Evolutionary conservation across 2,888 invertebrate genomes (phyloP).

Genomic region (Sarcophaga subvicina): DNA sequence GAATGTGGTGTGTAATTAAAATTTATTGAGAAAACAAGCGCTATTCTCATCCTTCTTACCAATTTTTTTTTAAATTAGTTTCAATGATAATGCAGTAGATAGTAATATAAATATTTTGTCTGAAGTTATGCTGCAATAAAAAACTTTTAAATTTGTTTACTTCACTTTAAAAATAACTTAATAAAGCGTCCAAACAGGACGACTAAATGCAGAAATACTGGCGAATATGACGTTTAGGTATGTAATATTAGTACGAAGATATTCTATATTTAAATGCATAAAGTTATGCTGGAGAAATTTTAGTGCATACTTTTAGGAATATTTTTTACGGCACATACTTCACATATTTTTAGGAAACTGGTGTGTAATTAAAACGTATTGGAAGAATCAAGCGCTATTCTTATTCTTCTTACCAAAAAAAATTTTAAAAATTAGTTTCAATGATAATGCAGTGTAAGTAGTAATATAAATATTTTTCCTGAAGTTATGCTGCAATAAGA

Average conservation of each 20-base stretch:
- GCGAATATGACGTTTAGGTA: conserved; percentile 22
- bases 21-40: conserved; percentile 7
- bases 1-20: conserved; percentile 42
- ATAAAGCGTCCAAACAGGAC: background rate
- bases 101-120: no score
- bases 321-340: background rate
- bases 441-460: no score
- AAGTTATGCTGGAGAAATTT: background rate
- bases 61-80: no score
- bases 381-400: background rate
- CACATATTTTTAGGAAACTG: background rate
- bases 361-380: conserved; percentile 46
- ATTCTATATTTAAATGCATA: background rate
- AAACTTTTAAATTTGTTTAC: no score
- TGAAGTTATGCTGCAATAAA: no score
- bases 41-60: no score
- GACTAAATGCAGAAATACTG: background rate
- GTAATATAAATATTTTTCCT: no score
- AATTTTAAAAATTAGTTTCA: no score
- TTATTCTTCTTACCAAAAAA: no score
- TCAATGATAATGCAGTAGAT: no score
- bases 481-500: no score
- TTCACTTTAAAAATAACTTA: no score
- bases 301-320: conserved; percentile 47
- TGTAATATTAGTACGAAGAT: conserved; percentile 2